Conservation (phyloP, 2,113 vertebrate species). For the Rhadina sibilatrix region DNA sequence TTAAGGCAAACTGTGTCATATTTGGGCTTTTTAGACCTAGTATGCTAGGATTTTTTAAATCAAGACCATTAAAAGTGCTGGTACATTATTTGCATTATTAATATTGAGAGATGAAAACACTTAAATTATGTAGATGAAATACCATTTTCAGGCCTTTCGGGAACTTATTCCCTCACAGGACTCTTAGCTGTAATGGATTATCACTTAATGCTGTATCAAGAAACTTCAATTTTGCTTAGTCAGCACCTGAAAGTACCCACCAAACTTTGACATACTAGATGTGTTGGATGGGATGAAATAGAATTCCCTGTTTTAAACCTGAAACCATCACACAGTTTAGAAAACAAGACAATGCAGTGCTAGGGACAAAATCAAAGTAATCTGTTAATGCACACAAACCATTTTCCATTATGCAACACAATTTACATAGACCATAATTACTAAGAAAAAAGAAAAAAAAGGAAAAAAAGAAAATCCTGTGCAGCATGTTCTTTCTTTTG, state of each 20-base stretch:
- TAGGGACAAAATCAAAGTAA: not conserved
- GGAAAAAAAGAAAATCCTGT: not conserved
- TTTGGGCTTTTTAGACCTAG: conserved; percentile 28
- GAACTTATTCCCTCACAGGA: not conserved
- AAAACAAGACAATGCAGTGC: not conserved
- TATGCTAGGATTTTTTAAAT: not conserved
- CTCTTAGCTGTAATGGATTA: conserved; percentile 20
- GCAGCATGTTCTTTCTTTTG: not conserved
- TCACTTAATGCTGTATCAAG: not conserved
- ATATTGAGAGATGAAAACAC: conserved; percentile 33
- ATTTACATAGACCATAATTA: not conserved
- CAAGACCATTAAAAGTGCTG: not conserved
- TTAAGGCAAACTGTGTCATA: not conserved
- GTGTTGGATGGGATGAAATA: not conserved
- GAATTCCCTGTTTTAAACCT: not conserved
- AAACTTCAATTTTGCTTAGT: not conserved
- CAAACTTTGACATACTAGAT: not conserved
- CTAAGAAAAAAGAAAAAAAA: not conserved
- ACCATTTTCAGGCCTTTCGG: not conserved
- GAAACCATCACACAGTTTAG: not conserved
- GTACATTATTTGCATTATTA: conserved; percentile 55
- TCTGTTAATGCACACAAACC: not conserved
- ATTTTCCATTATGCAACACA: not conserved
- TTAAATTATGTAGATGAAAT: conserved; percentile 40
- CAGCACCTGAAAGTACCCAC: not conserved